Conservation (phyloP, 2,888 invertebrate species). For the Orthonevra nobilis region DNA sequence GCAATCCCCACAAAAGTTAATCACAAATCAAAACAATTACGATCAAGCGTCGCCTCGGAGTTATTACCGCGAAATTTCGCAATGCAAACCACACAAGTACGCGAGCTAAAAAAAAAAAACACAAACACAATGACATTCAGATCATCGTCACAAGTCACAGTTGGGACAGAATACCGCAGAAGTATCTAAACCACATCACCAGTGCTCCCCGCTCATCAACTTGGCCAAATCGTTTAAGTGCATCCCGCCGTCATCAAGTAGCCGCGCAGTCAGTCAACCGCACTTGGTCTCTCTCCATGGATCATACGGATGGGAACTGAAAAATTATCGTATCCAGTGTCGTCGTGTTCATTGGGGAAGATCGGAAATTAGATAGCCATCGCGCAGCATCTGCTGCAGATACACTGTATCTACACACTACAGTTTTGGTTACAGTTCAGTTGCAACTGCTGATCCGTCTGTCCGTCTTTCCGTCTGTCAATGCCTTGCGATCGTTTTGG, state of each 20-base stretch:
- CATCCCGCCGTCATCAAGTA: conserved; percentile 64
- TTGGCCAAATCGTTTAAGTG: conserved; percentile 67
- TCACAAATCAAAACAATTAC: conserved; percentile 15
- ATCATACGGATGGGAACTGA: conserved; percentile 64
- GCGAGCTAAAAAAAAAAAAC: background rate
- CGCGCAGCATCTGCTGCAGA: conserved; percentile 15
- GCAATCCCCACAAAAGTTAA: conserved; percentile 5
- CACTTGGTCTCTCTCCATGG: too few species aligned
- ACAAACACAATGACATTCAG: conserved; percentile 23
- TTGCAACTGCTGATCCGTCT: conserved; percentile 24
- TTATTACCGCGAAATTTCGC: conserved; percentile 4
- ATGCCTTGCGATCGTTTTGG: conserved; percentile 31
- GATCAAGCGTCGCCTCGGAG: background rate
- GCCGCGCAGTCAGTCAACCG: conserved; percentile 48
- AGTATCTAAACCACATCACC: conserved; percentile 32
- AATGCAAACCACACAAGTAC: conserved; percentile 14
- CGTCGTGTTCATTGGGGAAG: conserved; percentile 58
- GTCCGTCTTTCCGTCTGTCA: conserved; percentile 3
- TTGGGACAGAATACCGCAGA: conserved; percentile 35
- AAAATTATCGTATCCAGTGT: conserved; percentile 56
- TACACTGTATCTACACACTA: background rate
- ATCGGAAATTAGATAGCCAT: conserved; percentile 64
- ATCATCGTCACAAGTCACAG: conserved; percentile 31
- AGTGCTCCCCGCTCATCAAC: conserved; percentile 33
- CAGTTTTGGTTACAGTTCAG: conserved; percentile 22